Percentiles rank a stretch among this genome's conserved stretches.
phyloP scores from a whole-genome alignment of 2,888 invertebrate genomes.

The Zootermopsis nevadensis region DNA sequence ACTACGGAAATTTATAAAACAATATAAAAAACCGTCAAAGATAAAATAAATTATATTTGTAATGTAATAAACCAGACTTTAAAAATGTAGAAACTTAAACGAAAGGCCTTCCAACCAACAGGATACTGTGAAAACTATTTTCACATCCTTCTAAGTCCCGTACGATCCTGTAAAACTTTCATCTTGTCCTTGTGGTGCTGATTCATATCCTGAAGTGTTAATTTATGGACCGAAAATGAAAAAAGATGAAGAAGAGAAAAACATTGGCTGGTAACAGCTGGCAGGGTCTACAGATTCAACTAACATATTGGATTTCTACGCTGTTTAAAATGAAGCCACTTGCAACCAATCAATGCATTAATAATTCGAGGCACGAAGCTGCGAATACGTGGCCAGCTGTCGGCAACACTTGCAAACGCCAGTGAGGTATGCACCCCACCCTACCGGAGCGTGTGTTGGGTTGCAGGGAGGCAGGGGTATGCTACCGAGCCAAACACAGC shows the following conservation, averaged over 20 bases:
- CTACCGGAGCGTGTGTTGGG: slow-evolving; percentile 18
- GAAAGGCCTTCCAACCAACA: not conserved
- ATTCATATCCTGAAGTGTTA: not conserved
- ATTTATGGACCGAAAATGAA: not conserved
- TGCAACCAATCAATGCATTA: slow-evolving; percentile 24
- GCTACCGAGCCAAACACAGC: not conserved
- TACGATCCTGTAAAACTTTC: not conserved
- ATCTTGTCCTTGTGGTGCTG: not conserved
- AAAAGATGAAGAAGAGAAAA: not conserved
- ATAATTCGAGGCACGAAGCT: slow-evolving; percentile 16
- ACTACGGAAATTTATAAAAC: not conserved
- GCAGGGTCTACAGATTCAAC: not conserved
- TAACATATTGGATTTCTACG: not conserved
- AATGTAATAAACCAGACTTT: not conserved
- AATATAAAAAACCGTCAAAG: not conserved
- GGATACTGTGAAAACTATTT: not conserved
- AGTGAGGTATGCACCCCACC: slow-evolving; percentile 23
- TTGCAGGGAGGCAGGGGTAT: slow-evolving; percentile 24
- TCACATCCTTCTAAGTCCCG: not conserved
- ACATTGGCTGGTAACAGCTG: not conserved
- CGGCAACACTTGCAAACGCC: slow-evolving; percentile 28
- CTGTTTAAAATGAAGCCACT: slow-evolving; percentile 28
- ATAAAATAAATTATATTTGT: not conserved
- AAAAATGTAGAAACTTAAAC: not conserved
- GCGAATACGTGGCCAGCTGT: slow-evolving; percentile 13